phyloP scores from a whole-genome alignment of 1,140 invertebrate genomes.

The Bombus superbus region DNA sequence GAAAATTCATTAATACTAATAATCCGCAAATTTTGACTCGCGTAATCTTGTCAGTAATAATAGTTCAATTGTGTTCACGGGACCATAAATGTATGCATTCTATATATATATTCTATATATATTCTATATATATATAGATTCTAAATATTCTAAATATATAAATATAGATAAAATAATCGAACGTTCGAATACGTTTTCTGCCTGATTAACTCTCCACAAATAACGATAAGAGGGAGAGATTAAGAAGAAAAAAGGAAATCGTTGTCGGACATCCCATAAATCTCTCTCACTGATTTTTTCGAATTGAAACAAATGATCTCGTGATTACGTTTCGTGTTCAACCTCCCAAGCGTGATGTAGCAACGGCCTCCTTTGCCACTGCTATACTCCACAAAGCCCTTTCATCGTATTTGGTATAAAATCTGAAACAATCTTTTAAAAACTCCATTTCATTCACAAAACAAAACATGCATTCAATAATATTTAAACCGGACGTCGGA shows the following conservation, averaged over 20 bases:
- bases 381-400: not conserved
- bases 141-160: no score
- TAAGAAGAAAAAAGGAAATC: not conserved
- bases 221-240: not conserved
- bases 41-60: no score
- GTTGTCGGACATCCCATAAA: not conserved
- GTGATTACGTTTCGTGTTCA: slow-evolving; percentile 27
- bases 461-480: not conserved
- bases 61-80: no score
- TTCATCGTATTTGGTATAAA: not conserved
- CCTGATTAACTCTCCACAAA: not conserved
- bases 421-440: not conserved
- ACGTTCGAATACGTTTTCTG: not conserved
- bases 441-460: not conserved
- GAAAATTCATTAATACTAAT: no score
- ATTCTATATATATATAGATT: no score
- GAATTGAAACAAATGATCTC: slow-evolving; percentile 28
- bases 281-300: slow-evolving; percentile 28
- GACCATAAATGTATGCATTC: no score
- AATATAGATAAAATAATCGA: no score
- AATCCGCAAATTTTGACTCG: no score
- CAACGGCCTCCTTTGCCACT: not conserved
- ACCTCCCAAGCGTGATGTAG: not conserved
- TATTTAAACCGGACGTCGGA: not conserved
- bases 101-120: no score